Percentiles rank a stretch among this genome's conserved stretches.
phyloP scores from a whole-genome alignment of 1,140 invertebrate genomes.

The Sweltsa coloradensis region DNA sequence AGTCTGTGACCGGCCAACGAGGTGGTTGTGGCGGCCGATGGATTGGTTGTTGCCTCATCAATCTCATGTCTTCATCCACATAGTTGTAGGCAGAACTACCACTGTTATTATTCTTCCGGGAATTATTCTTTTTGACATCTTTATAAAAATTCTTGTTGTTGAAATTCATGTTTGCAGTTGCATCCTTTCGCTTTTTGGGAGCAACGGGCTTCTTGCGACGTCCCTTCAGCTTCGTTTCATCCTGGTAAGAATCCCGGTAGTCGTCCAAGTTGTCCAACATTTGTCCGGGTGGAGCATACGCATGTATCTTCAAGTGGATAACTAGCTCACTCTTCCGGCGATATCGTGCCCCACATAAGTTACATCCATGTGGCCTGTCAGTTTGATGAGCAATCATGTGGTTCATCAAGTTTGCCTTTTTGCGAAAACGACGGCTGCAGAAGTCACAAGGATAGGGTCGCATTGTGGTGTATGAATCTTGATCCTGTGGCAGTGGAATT shows the following conservation, averaged over 20 bases:
- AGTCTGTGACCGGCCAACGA: conserved; percentile 51
- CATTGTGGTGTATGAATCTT: conserved; percentile 65
- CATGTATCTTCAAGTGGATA: conserved; percentile 70
- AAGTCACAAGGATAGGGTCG: conserved; percentile 77
- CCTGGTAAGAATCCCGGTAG: conserved; percentile 22
- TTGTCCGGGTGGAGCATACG: conserved; percentile 44
- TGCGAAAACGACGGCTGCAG: conserved; percentile 65
- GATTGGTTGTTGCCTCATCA: conserved; percentile 31
- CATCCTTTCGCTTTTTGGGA: conserved; percentile 28
- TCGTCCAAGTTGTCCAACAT: conserved; percentile 18
- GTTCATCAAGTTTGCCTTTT: conserved; percentile 69
- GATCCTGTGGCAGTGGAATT: conserved; percentile 63
- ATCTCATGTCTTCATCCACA: conserved; percentile 32
- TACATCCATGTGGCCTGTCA: conserved; percentile 61
- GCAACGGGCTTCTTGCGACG: conserved; percentile 30
- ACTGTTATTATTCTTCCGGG: conserved; percentile 7
- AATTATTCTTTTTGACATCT: conserved; percentile 19
- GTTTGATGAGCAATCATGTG: conserved; percentile 75
- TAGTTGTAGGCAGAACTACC: conserved; percentile 17
- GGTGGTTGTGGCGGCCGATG: conserved; percentile 23
- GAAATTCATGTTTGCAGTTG: conserved; percentile 19
- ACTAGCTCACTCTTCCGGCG: conserved; percentile 63
- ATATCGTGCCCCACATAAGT: conserved; percentile 63
- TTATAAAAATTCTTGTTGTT: conserved; percentile 14
- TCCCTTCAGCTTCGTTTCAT: conserved; percentile 28